Evolutionary conservation across 2,113 vertebrate genomes (phyloP).

Genomic region (Hystrix cristata): DNA sequence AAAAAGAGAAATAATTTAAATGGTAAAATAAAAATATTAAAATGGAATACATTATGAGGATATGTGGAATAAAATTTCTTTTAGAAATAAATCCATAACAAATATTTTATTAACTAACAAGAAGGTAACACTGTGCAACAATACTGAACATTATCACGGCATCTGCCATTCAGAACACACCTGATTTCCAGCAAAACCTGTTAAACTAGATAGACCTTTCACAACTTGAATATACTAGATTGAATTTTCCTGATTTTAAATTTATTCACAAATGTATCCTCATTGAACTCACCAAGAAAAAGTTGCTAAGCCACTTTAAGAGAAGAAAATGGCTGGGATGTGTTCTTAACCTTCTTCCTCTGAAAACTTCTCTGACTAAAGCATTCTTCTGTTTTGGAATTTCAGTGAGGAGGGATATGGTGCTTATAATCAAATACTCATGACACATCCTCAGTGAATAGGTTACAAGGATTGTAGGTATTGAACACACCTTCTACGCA

Average conservation of each 20-base stretch:
- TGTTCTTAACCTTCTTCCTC: neutral
- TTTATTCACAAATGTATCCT: neutral
- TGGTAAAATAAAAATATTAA: neutral
- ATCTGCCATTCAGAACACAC: neutral
- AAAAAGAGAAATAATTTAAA: neutral
- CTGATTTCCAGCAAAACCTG: neutral
- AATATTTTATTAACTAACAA: neutral
- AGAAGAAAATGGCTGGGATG: neutral
- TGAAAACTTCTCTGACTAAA: neutral
- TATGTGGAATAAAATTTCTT: neutral
- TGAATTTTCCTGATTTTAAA: neutral
- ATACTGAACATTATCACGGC: neutral
- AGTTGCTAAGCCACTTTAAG: neutral
- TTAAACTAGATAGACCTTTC: neutral
- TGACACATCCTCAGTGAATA: neutral
- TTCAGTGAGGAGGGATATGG: neutral
- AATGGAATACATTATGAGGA: neutral
- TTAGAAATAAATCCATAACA: neutral
- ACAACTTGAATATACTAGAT: neutral
- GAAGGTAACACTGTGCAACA: neutral
- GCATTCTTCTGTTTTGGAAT: neutral
- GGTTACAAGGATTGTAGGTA: neutral
- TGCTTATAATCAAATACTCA: neutral
- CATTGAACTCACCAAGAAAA: neutral
- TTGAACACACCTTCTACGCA: neutral